Evolutionary conservation across 1,140 invertebrate species (phyloP), one percentile per base, ranked within the genome.

Genomic region (Brachionus rotundiformis): DNA sequence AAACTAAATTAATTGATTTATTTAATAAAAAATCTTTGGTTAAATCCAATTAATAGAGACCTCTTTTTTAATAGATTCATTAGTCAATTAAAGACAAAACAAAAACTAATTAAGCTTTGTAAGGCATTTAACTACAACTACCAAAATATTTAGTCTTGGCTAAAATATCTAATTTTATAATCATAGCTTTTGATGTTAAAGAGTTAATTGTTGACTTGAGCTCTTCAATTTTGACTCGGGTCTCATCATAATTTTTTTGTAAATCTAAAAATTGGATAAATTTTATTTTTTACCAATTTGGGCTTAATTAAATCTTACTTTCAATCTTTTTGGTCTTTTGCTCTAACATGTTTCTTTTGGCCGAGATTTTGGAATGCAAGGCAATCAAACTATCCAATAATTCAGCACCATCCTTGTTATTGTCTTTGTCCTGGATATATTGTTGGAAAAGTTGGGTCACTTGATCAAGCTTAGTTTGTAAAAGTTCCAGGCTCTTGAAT

Each of bases 71-170:
- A 39, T 2, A 54, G 47, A 54, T 54, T 54, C 47, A 19, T 16
- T 54, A 54, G 47, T 16, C 47, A 54, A 4, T 54, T 54, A 10
- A n/a, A n/a, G n/a, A n/a, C n/a, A n/a, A n/a, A 19, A 54, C 47
- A 54, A 54, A 54, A 54, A 54, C n/a, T 54, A n/a, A 19, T 16
- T 54, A 54, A 54, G n/a, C 47, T 54, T 54, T 19, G 7, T 36
- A 68, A 36, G 10, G 27, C 29, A 68, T 68, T 79, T 79, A 79
- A 59, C 76, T 79, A 63, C 76, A 79, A 33, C 59, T 79, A 63
- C 54, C 36, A 59, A 79, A 79, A 79, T 27, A 79, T 54, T 63
- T 63, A 59, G 31, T 36, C 27, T 79, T 79, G n/a, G 47, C 44
- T 41, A 39, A 49, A 29, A 79, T 79, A 54, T 79, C 76, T 33